These are phyloP conservation scores for Gryon sp. DNA, from an alignment of 1,140 invertebrate species.

Conservation along the genomic window DNA sequence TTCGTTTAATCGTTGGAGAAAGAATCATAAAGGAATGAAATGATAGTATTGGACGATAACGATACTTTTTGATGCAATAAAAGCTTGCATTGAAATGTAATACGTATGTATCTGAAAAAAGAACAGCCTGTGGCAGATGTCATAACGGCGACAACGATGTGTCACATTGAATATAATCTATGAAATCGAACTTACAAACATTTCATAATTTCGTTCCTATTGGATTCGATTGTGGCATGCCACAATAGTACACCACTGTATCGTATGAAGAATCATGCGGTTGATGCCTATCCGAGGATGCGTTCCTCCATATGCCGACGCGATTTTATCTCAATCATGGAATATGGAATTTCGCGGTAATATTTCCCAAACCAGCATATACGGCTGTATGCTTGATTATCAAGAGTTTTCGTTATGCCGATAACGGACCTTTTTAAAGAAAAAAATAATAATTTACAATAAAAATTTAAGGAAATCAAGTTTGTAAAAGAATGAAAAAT, in stretches of 20 bases:
- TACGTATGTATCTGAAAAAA: not conserved
- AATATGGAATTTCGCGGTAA: slow-evolving; percentile 37
- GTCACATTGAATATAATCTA: slow-evolving; percentile 51
- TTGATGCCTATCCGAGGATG: slow-evolving; percentile 34
- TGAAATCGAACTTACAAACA: slow-evolving; percentile 42
- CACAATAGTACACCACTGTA: slow-evolving; percentile 34
- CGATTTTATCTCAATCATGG: slow-evolving; percentile 48
- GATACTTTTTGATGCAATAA: slow-evolving; percentile 26
- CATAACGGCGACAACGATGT: slow-evolving; percentile 33
- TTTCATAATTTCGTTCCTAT: slow-evolving; percentile 19
- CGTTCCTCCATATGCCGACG: slow-evolving; percentile 34
- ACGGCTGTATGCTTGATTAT: slow-evolving; percentile 25
- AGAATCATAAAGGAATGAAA: slow-evolving; percentile 21
- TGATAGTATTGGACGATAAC: slow-evolving; percentile 33
- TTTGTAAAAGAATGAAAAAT: no score
- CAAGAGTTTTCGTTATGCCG: slow-evolving; percentile 31
- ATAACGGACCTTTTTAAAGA: no score
- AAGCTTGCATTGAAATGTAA: slow-evolving; percentile 49
- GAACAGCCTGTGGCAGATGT: slow-evolving; percentile 33
- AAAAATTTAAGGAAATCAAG: no score
- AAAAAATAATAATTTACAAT: no score
- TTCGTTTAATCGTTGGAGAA: slow-evolving; percentile 13
- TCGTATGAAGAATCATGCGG: slow-evolving; percentile 30
- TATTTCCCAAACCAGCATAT: slow-evolving; percentile 33
- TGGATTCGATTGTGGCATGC: slow-evolving; percentile 23